phyloP scores from a whole-genome alignment of 2,888 invertebrate species.

The Cephus spinipes region DNA sequence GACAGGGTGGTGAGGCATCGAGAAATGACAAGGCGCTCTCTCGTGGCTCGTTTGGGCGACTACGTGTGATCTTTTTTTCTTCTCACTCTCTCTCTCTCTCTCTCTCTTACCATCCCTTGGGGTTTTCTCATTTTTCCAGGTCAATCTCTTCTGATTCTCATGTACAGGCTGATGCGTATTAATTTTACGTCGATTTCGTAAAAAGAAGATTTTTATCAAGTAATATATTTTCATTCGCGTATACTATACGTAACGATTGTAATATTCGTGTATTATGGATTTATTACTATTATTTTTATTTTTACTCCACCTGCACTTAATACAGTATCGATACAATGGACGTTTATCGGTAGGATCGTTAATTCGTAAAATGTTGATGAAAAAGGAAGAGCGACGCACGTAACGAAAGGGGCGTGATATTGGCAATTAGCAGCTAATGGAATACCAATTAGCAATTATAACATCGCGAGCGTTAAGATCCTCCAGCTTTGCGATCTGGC shows the following conservation, averaged over 20 bases:
- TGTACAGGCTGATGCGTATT: neutral
- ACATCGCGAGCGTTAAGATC: neutral
- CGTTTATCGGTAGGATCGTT: neutral
- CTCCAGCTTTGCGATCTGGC: neutral
- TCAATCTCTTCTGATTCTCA: neutral
- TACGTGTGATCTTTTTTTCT: neutral
- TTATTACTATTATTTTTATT: neutral
- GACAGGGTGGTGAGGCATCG: too few species aligned
- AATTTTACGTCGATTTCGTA: neutral
- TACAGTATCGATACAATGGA: neutral
- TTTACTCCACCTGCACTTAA: neutral
- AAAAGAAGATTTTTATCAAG: neutral
- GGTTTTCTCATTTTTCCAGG: neutral
- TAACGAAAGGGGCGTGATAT: neutral
- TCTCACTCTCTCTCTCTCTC: neutral
- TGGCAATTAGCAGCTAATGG: conserved; percentile 1
- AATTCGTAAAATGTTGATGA: neutral
- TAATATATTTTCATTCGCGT: neutral
- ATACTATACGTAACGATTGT: neutral
- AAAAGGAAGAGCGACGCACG: neutral
- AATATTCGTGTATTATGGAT: neutral
- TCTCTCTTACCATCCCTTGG: neutral
- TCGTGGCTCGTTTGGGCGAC: too few species aligned
- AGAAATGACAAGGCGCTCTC: too few species aligned
- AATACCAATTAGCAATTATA: neutral